Evolutionary conservation across 1,140 invertebrate genomes (phyloP).

Genomic region (Heliconius hermathena): DNA sequence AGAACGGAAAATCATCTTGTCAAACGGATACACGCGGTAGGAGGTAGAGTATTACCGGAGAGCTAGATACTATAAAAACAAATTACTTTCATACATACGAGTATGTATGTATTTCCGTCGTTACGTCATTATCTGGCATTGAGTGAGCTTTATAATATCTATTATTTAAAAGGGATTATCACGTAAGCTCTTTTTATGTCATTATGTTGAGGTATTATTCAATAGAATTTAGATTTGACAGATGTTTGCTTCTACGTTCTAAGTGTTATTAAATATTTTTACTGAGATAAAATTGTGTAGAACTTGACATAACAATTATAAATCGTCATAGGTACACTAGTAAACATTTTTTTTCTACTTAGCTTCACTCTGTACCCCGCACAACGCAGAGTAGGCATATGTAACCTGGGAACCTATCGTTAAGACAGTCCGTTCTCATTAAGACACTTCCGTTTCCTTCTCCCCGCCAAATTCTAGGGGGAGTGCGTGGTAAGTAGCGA

Average conservation of each 20-base stretch:
- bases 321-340: no score
- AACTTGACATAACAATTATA: no score
- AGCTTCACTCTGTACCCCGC: no score
- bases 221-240: not conserved
- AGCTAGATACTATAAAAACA: slow-evolving; percentile 12
- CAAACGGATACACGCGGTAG: not conserved
- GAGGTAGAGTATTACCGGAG: not conserved
- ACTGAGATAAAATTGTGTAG: no score
- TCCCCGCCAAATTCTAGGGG: no score
- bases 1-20: not conserved
- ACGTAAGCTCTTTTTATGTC: not conserved
- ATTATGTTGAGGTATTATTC: not conserved
- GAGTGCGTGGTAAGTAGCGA: no score
- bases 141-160: not conserved
- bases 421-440: no score
- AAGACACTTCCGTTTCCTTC: no score
- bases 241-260: not conserved
- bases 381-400: no score
- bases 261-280: no score
- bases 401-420: no score
- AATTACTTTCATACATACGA: not conserved
- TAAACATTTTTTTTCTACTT: no score
- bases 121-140: slow-evolving; percentile 9
- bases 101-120: not conserved
- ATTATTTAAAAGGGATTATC: slow-evolving; percentile 9